phyloP scores from a whole-genome alignment of 2,888 invertebrate species.

The Caradrina kadenii region DNA sequence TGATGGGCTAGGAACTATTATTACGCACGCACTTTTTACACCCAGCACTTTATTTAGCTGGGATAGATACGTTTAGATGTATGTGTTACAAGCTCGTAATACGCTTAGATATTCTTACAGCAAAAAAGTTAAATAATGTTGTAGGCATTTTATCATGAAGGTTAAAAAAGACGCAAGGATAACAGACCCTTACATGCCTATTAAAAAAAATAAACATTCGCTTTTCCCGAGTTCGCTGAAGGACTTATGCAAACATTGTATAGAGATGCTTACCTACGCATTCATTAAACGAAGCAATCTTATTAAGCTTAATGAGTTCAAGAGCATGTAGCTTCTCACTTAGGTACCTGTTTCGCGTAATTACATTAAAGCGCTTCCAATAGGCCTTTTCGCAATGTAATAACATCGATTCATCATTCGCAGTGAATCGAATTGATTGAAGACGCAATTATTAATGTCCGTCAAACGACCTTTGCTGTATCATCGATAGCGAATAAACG shows the following conservation, averaged over 20 bases:
- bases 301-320: slow-evolving; percentile 62
- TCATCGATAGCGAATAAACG: slow-evolving; percentile 60
- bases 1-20: slow-evolving; percentile 59
- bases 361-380: slow-evolving; percentile 68
- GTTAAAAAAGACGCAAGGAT: slow-evolving; percentile 41
- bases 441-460: slow-evolving; percentile 70
- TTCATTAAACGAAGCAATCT: slow-evolving; percentile 61
- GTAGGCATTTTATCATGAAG: slow-evolving; percentile 31
- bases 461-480: slow-evolving; percentile 63
- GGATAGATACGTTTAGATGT: slow-evolving; percentile 52
- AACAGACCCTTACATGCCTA: slow-evolving; percentile 32
- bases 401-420: slow-evolving; percentile 72
- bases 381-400: slow-evolving; percentile 62
- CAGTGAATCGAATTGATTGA: slow-evolving; percentile 67
- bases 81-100: slow-evolving; percentile 32
- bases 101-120: slow-evolving; percentile 19
- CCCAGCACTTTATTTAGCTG: slow-evolving; percentile 52
- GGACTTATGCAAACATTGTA: slow-evolving; percentile 52
- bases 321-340: slow-evolving; percentile 53
- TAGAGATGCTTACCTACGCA: slow-evolving; percentile 47
- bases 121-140: slow-evolving; percentile 36
- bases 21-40: slow-evolving; percentile 59
- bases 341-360: slow-evolving; percentile 53
- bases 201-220: slow-evolving; percentile 55
- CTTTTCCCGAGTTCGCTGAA: slow-evolving; percentile 42